These are phyloP conservation scores for Strix aluco DNA, from an alignment of 2,113 vertebrate species.

Conservation along the genomic window DNA sequence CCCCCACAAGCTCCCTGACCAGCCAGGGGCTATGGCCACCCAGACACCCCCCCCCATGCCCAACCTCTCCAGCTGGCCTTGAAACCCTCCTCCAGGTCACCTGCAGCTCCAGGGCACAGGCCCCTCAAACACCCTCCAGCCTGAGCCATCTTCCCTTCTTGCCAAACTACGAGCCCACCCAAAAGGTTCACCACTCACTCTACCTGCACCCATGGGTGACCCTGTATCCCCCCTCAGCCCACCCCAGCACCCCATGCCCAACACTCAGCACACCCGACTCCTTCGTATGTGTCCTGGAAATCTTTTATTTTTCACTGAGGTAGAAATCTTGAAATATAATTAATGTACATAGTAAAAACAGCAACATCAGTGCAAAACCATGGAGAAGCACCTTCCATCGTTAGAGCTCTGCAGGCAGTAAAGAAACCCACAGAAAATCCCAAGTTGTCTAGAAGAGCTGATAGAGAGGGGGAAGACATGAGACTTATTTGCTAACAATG, in stretches of 20 bases:
- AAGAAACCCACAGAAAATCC: not conserved
- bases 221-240: rapidly evolving
- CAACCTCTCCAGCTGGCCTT: not conserved
- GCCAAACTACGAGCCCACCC: not conserved
- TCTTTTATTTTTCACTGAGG: not conserved
- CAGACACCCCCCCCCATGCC: not conserved
- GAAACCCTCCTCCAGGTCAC: not conserved
- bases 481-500: rapidly evolving
- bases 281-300: rapidly evolving
- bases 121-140: not conserved
- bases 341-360: not conserved
- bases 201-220: not conserved
- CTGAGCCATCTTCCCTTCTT: not conserved
- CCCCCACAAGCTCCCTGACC: not conserved
- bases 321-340: not conserved
- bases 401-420: not conserved
- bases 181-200: not conserved
- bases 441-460: not conserved
- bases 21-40: not conserved
- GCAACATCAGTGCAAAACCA: not conserved
- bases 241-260: rapidly evolving
- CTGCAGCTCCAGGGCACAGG: rapidly evolving
- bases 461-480: not conserved
- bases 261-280: rapidly evolving
- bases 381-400: not conserved